Percentiles rank a stretch among this genome's conserved stretches.
These are phyloP conservation scores for Leucania comma DNA, from an alignment of 2,888 invertebrate genomes.

Conservation along the genomic window DNA sequence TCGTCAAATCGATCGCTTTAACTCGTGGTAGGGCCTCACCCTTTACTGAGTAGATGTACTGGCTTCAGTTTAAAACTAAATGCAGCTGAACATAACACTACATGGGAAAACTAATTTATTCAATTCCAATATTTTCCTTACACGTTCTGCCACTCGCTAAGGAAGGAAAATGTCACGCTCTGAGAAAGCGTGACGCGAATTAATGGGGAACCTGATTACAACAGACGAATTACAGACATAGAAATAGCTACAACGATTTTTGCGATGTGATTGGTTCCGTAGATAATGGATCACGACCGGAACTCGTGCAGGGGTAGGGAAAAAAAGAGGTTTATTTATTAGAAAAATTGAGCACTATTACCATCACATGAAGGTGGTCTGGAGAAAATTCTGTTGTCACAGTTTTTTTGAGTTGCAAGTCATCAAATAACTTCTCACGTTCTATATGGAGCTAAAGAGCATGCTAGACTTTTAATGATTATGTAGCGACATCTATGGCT, in stretches of 20 bases:
- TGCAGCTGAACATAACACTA: background rate
- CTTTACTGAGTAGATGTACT: background rate
- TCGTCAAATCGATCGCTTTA: too few species aligned
- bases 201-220: conserved; percentile 26
- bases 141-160: background rate
- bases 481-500: too few species aligned
- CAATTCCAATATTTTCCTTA: conserved; percentile 10
- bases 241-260: conserved; percentile 1
- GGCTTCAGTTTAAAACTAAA: background rate
- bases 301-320: background rate
- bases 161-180: conserved; percentile 16
- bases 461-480: too few species aligned
- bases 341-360: background rate
- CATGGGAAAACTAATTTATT: background rate
- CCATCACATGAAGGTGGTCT: background rate
- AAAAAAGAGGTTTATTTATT: background rate
- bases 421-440: too few species aligned
- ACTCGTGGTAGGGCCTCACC: background rate
- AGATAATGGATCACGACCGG: background rate
- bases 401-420: too few species aligned
- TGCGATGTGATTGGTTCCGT: conserved; percentile 9
- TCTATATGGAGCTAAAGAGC: too few species aligned
- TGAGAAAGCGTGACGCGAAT: conserved; percentile 26
- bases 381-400: background rate
- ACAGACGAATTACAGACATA: conserved; percentile 8